phyloP scores from a whole-genome alignment of 2,797 vertebrate genomes.

The Sebastes oblongus region DNA sequence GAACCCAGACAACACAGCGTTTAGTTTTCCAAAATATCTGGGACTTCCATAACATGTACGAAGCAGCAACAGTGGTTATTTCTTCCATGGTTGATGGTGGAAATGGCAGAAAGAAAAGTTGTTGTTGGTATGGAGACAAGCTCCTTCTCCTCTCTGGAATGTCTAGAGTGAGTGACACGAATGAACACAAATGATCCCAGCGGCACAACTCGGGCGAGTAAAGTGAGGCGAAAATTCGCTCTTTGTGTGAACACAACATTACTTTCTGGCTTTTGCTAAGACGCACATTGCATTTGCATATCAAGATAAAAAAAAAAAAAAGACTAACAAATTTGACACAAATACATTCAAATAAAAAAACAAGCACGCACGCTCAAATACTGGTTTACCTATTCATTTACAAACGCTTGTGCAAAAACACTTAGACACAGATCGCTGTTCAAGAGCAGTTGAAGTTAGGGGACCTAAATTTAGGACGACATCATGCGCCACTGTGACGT shows the following conservation, averaged over 20 bases:
- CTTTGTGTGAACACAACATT: not conserved
- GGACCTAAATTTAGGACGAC: slow-evolving; percentile 80
- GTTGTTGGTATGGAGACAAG: no score
- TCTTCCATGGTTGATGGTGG: no score
- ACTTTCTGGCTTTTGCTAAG: not conserved
- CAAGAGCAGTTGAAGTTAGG: slow-evolving; percentile 59
- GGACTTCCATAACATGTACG: no score
- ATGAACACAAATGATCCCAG: no score
- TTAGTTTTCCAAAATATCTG: no score
- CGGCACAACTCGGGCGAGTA: no score
- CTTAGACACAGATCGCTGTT: slow-evolving; percentile 11
- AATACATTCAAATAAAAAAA: not conserved
- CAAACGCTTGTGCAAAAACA: slow-evolving; percentile 23
- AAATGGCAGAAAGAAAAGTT: no score
- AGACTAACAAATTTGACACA: not conserved
- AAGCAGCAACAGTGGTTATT: no score
- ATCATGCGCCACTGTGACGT: slow-evolving; percentile 70
- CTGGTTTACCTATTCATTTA: not conserved
- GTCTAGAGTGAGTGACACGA: no score
- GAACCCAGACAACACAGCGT: no score
- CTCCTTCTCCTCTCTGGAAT: no score
- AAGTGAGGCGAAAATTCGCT: no score
- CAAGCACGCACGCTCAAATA: not conserved
- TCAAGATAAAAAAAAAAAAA: not conserved
- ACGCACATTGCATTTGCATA: not conserved